A percentile compares a stretch with the other conserved stretches of the same genome.
These are phyloP conservation scores for Zophobas morio DNA, from an alignment of 1,140 invertebrate species.

Conservation along the genomic window DNA sequence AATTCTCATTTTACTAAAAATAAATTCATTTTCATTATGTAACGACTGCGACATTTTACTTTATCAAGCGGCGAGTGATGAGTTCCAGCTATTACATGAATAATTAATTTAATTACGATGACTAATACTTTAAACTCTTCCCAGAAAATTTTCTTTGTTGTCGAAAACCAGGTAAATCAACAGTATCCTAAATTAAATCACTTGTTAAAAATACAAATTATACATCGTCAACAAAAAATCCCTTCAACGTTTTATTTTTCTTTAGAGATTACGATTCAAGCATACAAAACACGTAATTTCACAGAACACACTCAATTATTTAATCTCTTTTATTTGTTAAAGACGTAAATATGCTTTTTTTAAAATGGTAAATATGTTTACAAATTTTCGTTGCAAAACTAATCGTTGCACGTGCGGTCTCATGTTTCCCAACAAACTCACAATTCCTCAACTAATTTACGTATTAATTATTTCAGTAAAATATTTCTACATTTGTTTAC, in stretches of 20 bases:
- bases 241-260: constrained; percentile 12
- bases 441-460: constrained; percentile 30
- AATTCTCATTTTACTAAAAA: constrained; percentile 29
- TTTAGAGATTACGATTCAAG: constrained; percentile 19
- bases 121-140: constrained; percentile 27
- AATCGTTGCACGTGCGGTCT: constrained; percentile 17
- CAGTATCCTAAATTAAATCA: neutral
- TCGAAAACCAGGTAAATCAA: neutral
- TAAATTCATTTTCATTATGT: constrained; percentile 43
- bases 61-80: constrained; percentile 17
- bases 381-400: constrained; percentile 46
- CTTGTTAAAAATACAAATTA: constrained; percentile 1
- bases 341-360: constrained; percentile 45
- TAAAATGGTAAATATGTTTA: constrained; percentile 48
- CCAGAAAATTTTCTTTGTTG: constrained; percentile 30
- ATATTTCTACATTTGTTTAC: constrained; percentile 21
- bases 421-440: constrained; percentile 18
- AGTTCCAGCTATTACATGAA: constrained; percentile 17
- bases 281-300: constrained; percentile 35
- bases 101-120: constrained; percentile 16
- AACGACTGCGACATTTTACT: constrained; percentile 47
- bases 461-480: constrained; percentile 38
- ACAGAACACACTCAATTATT: constrained; percentile 45
- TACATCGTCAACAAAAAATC: neutral
- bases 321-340: constrained; percentile 46